Evolutionary conservation across 2,113 vertebrate genomes (phyloP), one percentile per base, ranked within the genome.

Genomic region (Corythornis cristatus): DNA sequence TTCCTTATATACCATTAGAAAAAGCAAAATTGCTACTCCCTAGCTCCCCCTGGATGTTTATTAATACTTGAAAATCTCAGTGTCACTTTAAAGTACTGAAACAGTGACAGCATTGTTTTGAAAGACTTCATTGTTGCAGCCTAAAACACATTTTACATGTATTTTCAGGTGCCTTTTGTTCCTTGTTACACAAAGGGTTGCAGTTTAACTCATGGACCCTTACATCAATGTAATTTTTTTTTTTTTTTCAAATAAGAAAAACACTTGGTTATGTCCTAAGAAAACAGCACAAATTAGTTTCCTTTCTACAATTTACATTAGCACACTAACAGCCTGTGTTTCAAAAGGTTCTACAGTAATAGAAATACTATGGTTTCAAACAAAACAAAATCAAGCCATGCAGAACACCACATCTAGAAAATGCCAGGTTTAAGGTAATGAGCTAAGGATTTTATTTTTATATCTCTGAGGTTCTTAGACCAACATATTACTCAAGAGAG

Each of bases 11-110:
- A 93, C 85, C 66, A 89, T 79, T 92, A 93, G 68, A 88, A 87
- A 93, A 91, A 76, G 88, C 75, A 95, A 95, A 96, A 91, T 45
- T 82, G 53, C 57, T 97, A 95, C 97, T 98, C 98, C 98, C 97
- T 97, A 97, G 97, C 97, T 98, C 97, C 97, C 98, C 96, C 97
- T 98, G 96, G 92, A 82, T 95, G 96, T 92, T 86, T 96, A 94
- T 96, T 94, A 96, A 79, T 88, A 90, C 51, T 89, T 88, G 86
- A 96, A 96, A 93, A 95, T 85, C 79, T 94, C 89, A 83, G 56
- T 93, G 81, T 77, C 91, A 89, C 54, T 96, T 94, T 84, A 86
- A 96, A 93, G 72, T 90, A 85, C 93, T 79, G 90, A 96, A 90
- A 93, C 88, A 93, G 71, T 86, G 83, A 94, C 71, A 93, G 88